Evolutionary conservation across 2,113 vertebrate genomes (phyloP), one percentile per base, ranked within the genome.

Genomic region (Pseudorectes ferrugineus): DNA sequence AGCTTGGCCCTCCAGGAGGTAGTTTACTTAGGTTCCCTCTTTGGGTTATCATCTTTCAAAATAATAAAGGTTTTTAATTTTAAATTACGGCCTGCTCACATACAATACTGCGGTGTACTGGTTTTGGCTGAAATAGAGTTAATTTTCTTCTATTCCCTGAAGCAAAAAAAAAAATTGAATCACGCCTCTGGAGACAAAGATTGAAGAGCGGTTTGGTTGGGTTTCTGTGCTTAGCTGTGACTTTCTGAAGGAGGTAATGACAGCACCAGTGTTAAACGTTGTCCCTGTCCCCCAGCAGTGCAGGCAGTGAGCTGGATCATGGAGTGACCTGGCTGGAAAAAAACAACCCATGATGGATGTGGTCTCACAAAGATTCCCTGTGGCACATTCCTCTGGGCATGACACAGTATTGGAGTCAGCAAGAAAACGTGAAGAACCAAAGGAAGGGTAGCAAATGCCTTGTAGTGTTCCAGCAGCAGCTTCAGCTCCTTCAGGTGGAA

Each of bases 401-500:
- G 54, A 14, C 0, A 0, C 6, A 31, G 21, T 45, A 22, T 14
- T n/a, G 33, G 42, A 43, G 28, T 40, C 58, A 71, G 24, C 7
- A 19, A 24, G 46, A 31, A 52, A 51, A 74, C 12, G 33, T 28
- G 49, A 70, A 61, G 31, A 68, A 20, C 14, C 24, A 45, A 19
- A 48, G 36, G 31, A 51, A 57, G 68, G 46, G 45, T 9, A 15
- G 31, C 6, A 36, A 55, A 70, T 40, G 57, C 18, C 59, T 83
- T 11, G 19, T 9, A 8, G 26, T 4, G 3, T 48, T 70, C 58
- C 68, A 73, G 8, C 52, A 1, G n/a, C 68, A 77, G 28, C 68
- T 23, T 38, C 54, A 57, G 40, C 26, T 57, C 36, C 59, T 84
- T 38, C 63, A 25, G 38, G 36, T 67, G 62, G 13, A 19, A 35